Conservation (phyloP, 92 coral and sea anemone genomes). For the Siderastrea siderea region DNA sequence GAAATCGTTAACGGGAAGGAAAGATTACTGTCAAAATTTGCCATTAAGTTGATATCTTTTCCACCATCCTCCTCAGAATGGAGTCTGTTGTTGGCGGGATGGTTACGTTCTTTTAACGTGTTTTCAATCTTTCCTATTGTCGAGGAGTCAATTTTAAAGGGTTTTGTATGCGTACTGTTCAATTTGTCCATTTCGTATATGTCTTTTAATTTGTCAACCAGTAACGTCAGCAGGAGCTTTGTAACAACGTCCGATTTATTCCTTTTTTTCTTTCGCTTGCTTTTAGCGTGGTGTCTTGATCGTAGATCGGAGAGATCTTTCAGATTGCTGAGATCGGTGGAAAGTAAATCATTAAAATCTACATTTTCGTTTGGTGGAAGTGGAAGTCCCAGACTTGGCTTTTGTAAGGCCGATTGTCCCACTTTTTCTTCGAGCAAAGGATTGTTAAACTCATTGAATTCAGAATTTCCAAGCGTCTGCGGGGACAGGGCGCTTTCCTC, state of each 20-base stretch:
- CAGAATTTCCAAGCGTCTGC: conserved; percentile 22
- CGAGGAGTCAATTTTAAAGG: conserved; percentile 49
- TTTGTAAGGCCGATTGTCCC: conserved; percentile 18
- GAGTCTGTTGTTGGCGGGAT: conserved; percentile 36
- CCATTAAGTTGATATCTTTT: conserved; percentile 11
- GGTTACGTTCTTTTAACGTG: conserved; percentile 33
- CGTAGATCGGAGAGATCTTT: conserved; percentile 9
- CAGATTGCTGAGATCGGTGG: conserved; percentile 17
- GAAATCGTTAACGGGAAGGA: conserved; percentile 86
- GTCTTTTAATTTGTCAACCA: conserved; percentile 90
- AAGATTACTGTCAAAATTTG: conserved; percentile 71
- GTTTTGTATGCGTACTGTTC: conserved; percentile 41
- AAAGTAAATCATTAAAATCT: conserved; percentile 22
- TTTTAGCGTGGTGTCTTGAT: conserved; percentile 49
- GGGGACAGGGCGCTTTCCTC: conserved; percentile 27
- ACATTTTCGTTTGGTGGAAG: conserved; percentile 32
- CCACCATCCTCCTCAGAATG: conserved; percentile 1
- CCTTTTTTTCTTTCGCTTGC: conserved; percentile 36
- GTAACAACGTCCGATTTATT: conserved; percentile 57
- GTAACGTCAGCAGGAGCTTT: conserved; percentile 74
- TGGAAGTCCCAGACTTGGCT: conserved; percentile 37
- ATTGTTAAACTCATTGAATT: conserved; percentile 9
- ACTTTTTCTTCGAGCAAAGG: conserved; percentile 9
- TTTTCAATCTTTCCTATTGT: conserved; percentile 75
- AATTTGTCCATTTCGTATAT: conserved; percentile 88